phyloP scores from a whole-genome alignment of 1,140 invertebrate species.

The Hermatobates lingyangjiaoensis region DNA sequence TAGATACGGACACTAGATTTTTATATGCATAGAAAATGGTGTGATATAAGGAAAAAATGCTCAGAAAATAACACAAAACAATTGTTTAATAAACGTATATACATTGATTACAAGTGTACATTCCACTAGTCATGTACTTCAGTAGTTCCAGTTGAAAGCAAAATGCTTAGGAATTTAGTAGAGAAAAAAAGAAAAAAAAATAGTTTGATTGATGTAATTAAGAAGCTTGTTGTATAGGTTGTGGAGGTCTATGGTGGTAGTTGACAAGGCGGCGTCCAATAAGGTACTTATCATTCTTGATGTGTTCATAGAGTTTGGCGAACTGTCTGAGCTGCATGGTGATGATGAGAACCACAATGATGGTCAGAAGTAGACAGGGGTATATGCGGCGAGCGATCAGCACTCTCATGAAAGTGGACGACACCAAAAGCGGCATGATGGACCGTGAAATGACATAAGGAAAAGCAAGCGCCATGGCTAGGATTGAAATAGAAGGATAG shows the following conservation, averaged over 20 bases:
- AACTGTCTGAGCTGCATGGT: slow-evolving; percentile 74
- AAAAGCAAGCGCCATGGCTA: slow-evolving; percentile 58
- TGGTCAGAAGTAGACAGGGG: slow-evolving; percentile 59
- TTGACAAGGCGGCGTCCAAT: slow-evolving; percentile 88
- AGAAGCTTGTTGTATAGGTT: not conserved
- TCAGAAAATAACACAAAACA: too few species aligned
- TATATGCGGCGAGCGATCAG: slow-evolving; percentile 74
- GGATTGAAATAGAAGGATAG: slow-evolving; percentile 59
- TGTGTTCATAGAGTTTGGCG: slow-evolving; percentile 86
- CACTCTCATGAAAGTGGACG: slow-evolving; percentile 49
- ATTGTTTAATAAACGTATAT: too few species aligned
- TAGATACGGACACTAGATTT: too few species aligned
- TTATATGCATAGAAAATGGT: too few species aligned
- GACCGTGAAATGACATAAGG: slow-evolving; percentile 77
- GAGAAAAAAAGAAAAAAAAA: not conserved
- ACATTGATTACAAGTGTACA: too few species aligned
- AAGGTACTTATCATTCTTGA: slow-evolving; percentile 97
- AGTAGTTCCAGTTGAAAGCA: not conserved
- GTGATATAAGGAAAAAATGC: too few species aligned
- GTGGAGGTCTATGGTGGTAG: slow-evolving; percentile 41
- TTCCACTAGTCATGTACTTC: too few species aligned
- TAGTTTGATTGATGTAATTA: slow-evolving; percentile 88
- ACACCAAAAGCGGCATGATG: slow-evolving; percentile 59
- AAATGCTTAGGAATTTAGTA: slow-evolving; percentile 2
- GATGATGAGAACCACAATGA: slow-evolving; percentile 13